Evolutionary conservation across 2,888 invertebrate species (phyloP).

Genomic region (Pantelozetes paolii): DNA sequence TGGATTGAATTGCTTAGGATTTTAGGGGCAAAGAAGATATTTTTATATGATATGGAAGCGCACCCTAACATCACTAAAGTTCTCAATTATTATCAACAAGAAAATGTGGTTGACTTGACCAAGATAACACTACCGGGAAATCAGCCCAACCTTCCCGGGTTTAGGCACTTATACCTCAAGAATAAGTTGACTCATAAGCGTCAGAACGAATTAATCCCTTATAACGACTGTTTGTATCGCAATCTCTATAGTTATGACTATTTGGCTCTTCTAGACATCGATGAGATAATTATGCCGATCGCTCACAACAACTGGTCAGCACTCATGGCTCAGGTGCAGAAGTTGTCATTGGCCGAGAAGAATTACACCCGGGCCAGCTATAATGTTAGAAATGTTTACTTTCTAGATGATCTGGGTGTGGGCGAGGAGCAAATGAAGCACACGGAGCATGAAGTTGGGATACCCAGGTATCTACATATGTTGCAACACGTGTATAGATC

Average conservation of each 20-base stretch:
- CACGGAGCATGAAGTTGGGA: slow-evolving; percentile 48
- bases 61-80: slow-evolving; percentile 86
- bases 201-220: slow-evolving; percentile 67
- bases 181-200: slow-evolving; percentile 65
- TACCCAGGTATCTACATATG: slow-evolving; percentile 76
- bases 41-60: slow-evolving; percentile 76
- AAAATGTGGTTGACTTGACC: slow-evolving; percentile 57
- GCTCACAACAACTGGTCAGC: slow-evolving; percentile 60
- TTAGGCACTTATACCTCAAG: slow-evolving; percentile 54
- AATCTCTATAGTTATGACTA: slow-evolving; percentile 63
- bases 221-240: slow-evolving; percentile 72
- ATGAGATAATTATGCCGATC: slow-evolving; percentile 68
- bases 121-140: slow-evolving; percentile 59
- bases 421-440: slow-evolving; percentile 47
- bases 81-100: slow-evolving; percentile 59
- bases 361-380: slow-evolving; percentile 69
- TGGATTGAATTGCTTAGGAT: slow-evolving; percentile 85
- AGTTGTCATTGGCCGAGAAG: slow-evolving; percentile 61
- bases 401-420: slow-evolving; percentile 78
- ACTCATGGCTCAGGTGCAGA: slow-evolving; percentile 58
- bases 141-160: slow-evolving; percentile 54
- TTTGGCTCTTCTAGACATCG: slow-evolving; percentile 67
- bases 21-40: slow-evolving; percentile 84
- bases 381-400: slow-evolving; percentile 87
- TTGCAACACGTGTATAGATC: slow-evolving; percentile 83